A percentile compares a stretch with the other conserved stretches of the same genome.
These are phyloP conservation scores for Dryobates pubescens DNA, from an alignment of 2,797 vertebrate species.

Conservation along the genomic window DNA sequence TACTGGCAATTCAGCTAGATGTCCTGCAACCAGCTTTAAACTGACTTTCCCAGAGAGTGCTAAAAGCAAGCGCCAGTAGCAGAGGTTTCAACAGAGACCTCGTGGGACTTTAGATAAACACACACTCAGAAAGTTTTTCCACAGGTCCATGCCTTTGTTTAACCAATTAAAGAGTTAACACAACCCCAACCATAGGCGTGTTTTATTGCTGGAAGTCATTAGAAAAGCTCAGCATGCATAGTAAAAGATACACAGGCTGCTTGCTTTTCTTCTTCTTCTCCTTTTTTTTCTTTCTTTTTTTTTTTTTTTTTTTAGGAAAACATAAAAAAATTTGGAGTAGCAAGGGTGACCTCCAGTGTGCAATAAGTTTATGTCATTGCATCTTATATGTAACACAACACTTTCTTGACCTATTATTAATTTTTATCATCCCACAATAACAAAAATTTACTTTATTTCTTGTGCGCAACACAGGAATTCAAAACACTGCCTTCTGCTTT, in stretches of 20 bases:
- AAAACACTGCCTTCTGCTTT: constrained; percentile 12
- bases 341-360: constrained; percentile 84
- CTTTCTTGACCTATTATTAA: constrained; percentile 17
- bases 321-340: constrained; percentile 71
- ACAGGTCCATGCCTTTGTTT: constrained; percentile 1
- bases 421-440: neutral
- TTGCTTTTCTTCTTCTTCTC: neutral
- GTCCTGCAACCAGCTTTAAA: constrained; percentile 9
- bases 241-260: constrained; percentile 9
- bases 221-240: neutral
- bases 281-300: neutral
- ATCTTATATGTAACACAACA: constrained; percentile 20
- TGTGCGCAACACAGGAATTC: neutral
- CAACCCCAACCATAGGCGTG: neutral
- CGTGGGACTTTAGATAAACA: neutral
- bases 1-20: neutral
- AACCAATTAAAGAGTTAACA: constrained; percentile 33
- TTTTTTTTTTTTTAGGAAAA: constrained; percentile 45
- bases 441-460: constrained; percentile 19
- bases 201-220: constrained; percentile 6
- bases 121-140: constrained; percentile 40
- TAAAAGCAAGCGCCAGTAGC: neutral
- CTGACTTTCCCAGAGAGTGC: neutral
- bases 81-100: neutral
- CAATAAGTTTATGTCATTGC: constrained; percentile 75